phyloP scores from a whole-genome alignment of 1,140 invertebrate species.

The Cheumatopsyche charites region DNA sequence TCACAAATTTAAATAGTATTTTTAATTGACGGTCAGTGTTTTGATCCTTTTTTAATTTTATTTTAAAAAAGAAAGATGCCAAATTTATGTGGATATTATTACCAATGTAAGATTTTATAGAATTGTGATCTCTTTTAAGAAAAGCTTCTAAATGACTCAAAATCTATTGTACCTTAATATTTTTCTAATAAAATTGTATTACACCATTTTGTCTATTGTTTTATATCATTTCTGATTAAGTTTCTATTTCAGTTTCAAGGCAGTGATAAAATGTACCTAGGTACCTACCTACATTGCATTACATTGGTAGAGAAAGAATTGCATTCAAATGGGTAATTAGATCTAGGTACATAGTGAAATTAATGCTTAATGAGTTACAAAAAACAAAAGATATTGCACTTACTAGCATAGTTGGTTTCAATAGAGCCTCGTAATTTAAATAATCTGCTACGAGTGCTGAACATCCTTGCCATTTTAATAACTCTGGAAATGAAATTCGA shows the following conservation, averaged over 20 bases:
- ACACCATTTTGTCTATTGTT: slow-evolving; percentile 11
- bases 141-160: slow-evolving; percentile 48
- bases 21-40: slow-evolving; percentile 15
- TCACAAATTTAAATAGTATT: slow-evolving; percentile 22
- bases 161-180: slow-evolving; percentile 50
- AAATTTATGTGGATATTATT: slow-evolving; percentile 49
- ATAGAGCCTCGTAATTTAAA: slow-evolving; percentile 65
- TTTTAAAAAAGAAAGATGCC: slow-evolving; percentile 46
- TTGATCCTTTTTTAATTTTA: not conserved
- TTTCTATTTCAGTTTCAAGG: no score
- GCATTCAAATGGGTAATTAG: no score
- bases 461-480: slow-evolving; percentile 67
- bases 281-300: not conserved
- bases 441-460: slow-evolving; percentile 67
- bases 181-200: slow-evolving; percentile 47
- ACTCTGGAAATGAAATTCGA: slow-evolving; percentile 64
- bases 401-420: slow-evolving; percentile 64
- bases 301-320: not conserved
- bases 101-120: slow-evolving; percentile 48
- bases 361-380: slow-evolving; percentile 1
- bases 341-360: no score
- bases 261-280: no score
- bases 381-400: slow-evolving; percentile 54
- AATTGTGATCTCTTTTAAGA: slow-evolving; percentile 49
- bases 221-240: no score